phyloP scores from a whole-genome alignment of 1,140 invertebrate genomes.

The Aleiodes sp. region DNA sequence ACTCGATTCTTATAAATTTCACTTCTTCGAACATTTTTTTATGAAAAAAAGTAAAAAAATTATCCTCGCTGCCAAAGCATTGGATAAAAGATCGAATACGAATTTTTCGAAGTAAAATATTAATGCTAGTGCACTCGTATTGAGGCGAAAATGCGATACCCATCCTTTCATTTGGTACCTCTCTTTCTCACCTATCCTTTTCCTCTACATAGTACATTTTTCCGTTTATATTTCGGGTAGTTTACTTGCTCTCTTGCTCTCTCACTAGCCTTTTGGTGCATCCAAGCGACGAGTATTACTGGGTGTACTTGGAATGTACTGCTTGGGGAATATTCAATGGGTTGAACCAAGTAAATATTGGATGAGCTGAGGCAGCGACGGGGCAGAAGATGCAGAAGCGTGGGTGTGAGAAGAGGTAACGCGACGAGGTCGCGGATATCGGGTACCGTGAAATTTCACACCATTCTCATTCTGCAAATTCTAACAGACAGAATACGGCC shows the following conservation, averaged over 20 bases:
- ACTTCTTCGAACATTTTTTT: not conserved
- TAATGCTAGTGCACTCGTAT: conserved; percentile 54
- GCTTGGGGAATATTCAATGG: conserved; percentile 55
- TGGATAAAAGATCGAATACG: conserved; percentile 22
- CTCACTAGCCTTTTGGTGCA: not conserved
- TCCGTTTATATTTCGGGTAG: not conserved
- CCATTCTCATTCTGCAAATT: conserved; percentile 19
- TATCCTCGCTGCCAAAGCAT: not conserved
- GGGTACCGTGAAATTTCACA: conserved; percentile 41
- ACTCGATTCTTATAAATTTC: not conserved
- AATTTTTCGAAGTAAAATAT: conserved; percentile 50
- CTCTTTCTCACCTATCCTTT: conserved; percentile 20
- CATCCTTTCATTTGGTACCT: conserved; percentile 25
- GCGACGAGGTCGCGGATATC: conserved; percentile 32
- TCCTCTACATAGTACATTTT: conserved; percentile 30
- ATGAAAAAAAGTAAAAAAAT: conserved; percentile 17
- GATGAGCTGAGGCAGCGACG: conserved; percentile 44
- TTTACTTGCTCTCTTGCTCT: conserved; percentile 3
- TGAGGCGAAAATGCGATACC: conserved; percentile 57
- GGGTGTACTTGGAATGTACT: conserved; percentile 50
- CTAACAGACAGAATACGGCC: not conserved
- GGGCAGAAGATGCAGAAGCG: conserved; percentile 28
- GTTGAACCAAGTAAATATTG: conserved; percentile 54
- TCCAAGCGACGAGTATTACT: conserved; percentile 43
- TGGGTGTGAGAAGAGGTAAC: too few species aligned